Evolutionary conservation across 2,888 invertebrate species (phyloP).

Genomic region (Callyntrura sp.): DNA sequence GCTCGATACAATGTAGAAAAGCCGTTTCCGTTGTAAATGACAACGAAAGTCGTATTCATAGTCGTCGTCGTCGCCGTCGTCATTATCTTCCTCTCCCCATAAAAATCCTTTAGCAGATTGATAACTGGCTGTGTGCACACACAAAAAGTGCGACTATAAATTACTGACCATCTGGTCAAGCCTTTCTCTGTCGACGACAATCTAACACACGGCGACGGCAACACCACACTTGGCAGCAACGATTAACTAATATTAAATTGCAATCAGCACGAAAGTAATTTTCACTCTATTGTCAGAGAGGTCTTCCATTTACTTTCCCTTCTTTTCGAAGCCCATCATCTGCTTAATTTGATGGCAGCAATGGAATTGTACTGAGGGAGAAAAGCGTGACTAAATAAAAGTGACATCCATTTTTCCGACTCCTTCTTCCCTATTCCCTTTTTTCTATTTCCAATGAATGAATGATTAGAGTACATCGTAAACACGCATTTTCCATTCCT

Average conservation of each 20-base stretch:
- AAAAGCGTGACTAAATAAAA: conserved; percentile 37
- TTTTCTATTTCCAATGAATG: conserved; percentile 1
- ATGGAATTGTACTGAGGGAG: conserved; percentile 2
- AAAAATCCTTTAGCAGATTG: conserved; percentile 50
- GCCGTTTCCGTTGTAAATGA: not conserved
- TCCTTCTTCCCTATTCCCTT: not conserved
- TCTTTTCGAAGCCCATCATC: not conserved
- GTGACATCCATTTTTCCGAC: conserved; percentile 3
- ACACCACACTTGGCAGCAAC: not conserved
- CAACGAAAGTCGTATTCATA: not conserved
- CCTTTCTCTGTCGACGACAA: conserved; percentile 12
- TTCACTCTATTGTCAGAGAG: not conserved
- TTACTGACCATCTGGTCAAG: conserved; percentile 73
- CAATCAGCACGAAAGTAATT: conserved; percentile 1
- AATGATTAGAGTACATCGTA: not conserved
- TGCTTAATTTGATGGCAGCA: not conserved
- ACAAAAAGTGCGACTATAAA: conserved; percentile 59
- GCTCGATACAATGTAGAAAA: not conserved
- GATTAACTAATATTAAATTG: conserved; percentile 14
- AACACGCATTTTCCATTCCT: too few relatives aligned
- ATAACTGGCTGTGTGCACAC: conserved; percentile 22
- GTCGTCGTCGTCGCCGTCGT: not conserved
- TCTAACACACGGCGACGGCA: not conserved
- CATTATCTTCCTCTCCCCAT: not conserved
- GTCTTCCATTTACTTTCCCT: not conserved